phyloP scores from a whole-genome alignment of 2,113 vertebrate species.

The Paradisaea rubra region DNA sequence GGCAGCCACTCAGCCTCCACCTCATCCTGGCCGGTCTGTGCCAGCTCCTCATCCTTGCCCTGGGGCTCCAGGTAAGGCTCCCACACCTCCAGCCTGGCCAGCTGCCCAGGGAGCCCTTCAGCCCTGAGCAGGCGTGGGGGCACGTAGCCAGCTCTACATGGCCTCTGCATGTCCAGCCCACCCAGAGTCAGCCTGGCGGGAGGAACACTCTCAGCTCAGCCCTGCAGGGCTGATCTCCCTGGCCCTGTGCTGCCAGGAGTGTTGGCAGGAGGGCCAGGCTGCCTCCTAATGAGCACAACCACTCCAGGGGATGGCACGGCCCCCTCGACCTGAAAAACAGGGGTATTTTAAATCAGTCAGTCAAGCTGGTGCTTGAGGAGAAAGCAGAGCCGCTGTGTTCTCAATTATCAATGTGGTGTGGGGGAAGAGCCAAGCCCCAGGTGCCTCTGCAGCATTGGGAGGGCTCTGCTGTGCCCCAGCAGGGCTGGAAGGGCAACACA shows the following conservation, averaged over 20 bases:
- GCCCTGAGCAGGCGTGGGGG: accelerated
- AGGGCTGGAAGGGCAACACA: background rate
- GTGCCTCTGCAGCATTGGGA: background rate
- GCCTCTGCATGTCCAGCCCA: background rate
- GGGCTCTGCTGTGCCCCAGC: background rate
- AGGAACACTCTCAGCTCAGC: background rate
- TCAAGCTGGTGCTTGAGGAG: background rate
- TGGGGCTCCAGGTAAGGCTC: constrained; percentile 53
- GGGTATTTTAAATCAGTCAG: background rate
- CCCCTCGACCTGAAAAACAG: accelerated
- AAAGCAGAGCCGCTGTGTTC: background rate
- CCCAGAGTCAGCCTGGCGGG: accelerated
- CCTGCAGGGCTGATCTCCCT: background rate
- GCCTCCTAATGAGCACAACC: background rate
- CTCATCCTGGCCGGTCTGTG: constrained; percentile 35
- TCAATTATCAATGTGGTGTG: background rate
- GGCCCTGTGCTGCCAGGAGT: accelerated
- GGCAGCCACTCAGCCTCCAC: background rate
- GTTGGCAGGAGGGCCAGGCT: background rate
- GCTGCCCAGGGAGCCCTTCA: accelerated
- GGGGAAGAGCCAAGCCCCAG: background rate
- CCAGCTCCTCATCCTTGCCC: constrained; percentile 39
- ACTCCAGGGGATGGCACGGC: accelerated
- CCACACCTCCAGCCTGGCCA: background rate
- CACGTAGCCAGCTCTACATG: accelerated